Base-by-base conservation (phyloP, 2,888 invertebrate species). In the Caenorhabditis virilis region DNA sequence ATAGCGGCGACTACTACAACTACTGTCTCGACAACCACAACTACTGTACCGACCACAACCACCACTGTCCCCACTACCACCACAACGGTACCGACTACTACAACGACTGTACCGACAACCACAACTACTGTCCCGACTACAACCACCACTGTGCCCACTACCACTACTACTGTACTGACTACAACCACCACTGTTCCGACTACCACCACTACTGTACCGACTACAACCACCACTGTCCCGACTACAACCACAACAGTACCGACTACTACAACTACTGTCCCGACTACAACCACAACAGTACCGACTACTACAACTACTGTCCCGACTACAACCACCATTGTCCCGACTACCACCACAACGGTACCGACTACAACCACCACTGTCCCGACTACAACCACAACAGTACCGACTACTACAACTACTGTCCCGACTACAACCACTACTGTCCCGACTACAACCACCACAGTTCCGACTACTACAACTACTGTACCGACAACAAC, bases 161-260 rank as follows among this genome's bases (percentile, higher is more conserved):
- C 45, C n/a, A 57, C 57, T 4, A 51, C 58, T 11, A 52, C 51
- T 1, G 58, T 39, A n/a, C 22, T 41, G 0, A 58, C 58, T 6
- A 23, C 38, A 13, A 58, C 57, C 2, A 43, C 51, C 1, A 46
- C 51, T 6, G 51, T 38, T 2, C 30, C 58, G 0, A 52, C 52
- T 6, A 38, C 20, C n/a, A 42, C 49, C 25, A 47, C 49, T 0
- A 56, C 56, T 16, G 48, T 30, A 22, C 18, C 56, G 1, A 49
- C 57, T 1, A 36, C 57, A 1, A 48, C 42, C 1, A 30, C 56
- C 1, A 49, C 48, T 2, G 48, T 33, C n/a, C n/a, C 47, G 0
- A 46, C 46, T 0, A 39, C 42, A 0, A 56, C 57, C 5, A 57
- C 51, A 2, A 58, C 58, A 6, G 47, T 25, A 13, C 23, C 27